Conservation (phyloP, 2,888 invertebrate species). For the Acrobasis suavella region DNA sequence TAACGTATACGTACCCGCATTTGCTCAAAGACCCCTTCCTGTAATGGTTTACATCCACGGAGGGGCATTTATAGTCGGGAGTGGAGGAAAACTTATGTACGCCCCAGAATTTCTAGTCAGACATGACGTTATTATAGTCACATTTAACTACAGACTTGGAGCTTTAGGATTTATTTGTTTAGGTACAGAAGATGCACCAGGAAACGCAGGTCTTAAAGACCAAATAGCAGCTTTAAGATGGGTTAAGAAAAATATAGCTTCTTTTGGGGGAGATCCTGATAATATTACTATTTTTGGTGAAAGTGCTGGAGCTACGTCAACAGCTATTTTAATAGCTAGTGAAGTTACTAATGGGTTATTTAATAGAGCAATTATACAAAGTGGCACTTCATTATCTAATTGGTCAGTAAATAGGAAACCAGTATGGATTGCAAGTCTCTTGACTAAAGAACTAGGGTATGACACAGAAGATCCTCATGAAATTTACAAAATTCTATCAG, state of each 20-base stretch:
- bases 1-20: slow-evolving; percentile 65
- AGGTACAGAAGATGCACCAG: slow-evolving; percentile 69
- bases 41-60: slow-evolving; percentile 75
- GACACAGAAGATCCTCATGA: slow-evolving; percentile 59
- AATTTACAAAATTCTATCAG: slow-evolving; percentile 59
- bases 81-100: slow-evolving; percentile 64
- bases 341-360: slow-evolving; percentile 60
- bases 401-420: slow-evolving; percentile 70
- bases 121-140: slow-evolving; percentile 65
- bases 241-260: slow-evolving; percentile 69
- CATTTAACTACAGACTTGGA: slow-evolving; percentile 72
- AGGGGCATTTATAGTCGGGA: slow-evolving; percentile 66
- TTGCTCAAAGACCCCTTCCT: slow-evolving; percentile 47
- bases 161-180: slow-evolving; percentile 68
- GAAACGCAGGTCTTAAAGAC: slow-evolving; percentile 72
- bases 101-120: slow-evolving; percentile 66
- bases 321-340: slow-evolving; percentile 58
- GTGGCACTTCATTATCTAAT: slow-evolving; percentile 63
- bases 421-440: slow-evolving; percentile 56
- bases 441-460: slow-evolving; percentile 61
- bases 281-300: slow-evolving; percentile 73
- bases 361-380: slow-evolving; percentile 66
- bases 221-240: slow-evolving; percentile 72
- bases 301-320: slow-evolving; percentile 68
- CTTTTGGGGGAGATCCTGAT: slow-evolving; percentile 71